Percentiles rank a stretch among this genome's conserved stretches.
These are phyloP conservation scores for Arrhopalites spinosus DNA, from an alignment of 2,888 invertebrate species.

Conservation along the genomic window DNA sequence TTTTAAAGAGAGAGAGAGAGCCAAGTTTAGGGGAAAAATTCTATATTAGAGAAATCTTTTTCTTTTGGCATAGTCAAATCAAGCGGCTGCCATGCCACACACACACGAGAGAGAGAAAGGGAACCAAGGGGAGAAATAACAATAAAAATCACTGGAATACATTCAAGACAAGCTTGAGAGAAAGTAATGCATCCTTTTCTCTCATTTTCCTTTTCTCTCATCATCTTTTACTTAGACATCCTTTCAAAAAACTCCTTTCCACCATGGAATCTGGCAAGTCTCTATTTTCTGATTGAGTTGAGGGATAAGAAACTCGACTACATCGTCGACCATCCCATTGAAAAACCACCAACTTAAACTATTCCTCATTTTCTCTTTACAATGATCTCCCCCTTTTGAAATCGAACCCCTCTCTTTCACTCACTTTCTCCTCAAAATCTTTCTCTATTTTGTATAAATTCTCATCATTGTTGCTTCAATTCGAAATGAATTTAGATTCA, in stretches of 20 bases:
- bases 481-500: neutral
- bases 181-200: no score
- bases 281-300: neutral
- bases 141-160: neutral
- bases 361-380: conserved; percentile 1
- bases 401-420: no score
- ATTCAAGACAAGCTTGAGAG: no score
- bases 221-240: no score
- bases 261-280: neutral
- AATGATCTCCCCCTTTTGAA: no score
- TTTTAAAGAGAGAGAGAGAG: neutral
- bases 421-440: no score
- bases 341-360: neutral
- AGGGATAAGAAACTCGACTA: neutral
- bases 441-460: no score
- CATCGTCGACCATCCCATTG: neutral
- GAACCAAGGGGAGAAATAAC: neutral
- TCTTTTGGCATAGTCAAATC: neutral
- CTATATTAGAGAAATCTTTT: neutral
- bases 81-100: no score
- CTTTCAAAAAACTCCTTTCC: no score
- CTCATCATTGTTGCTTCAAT: neutral
- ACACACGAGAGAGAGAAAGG: no score
- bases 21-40: neutral
- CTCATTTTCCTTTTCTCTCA: no score